Conservation (phyloP, 2,797 vertebrate genomes). For the Trematomus bernacchii region DNA sequence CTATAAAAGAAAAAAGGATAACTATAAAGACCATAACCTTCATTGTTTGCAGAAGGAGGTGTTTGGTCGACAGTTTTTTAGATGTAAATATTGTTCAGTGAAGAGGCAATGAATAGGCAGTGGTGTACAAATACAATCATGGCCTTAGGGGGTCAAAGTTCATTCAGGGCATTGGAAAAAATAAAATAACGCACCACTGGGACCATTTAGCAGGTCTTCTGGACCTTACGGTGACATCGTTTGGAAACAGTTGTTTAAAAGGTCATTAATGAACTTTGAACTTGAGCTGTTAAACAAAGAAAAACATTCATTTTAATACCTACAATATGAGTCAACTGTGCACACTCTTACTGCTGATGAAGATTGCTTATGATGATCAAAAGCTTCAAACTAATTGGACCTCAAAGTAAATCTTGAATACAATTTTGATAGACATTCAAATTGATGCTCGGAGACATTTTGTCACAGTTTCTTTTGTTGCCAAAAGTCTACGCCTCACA, state of each 20-base stretch:
- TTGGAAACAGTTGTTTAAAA: neutral
- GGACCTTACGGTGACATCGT: neutral
- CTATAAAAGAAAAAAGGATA: neutral
- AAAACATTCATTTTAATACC: too few species aligned
- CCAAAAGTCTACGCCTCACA: neutral
- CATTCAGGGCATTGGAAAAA: too few species aligned
- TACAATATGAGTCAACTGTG: too few species aligned
- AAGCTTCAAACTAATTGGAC: neutral
- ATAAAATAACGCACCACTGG: neutral
- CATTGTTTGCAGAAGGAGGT: neutral
- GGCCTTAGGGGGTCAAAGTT: too few species aligned
- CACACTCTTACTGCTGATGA: neutral
- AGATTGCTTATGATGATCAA: neutral
- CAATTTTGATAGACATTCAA: neutral
- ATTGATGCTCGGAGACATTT: neutral
- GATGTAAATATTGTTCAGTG: too few species aligned
- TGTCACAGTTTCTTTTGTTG: rapidly evolving
- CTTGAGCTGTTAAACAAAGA: neutral
- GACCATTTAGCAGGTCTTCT: neutral
- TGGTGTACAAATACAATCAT: neutral
- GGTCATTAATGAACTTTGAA: neutral
- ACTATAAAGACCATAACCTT: neutral
- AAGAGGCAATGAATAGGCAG: too few species aligned
- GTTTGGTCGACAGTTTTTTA: too few species aligned
- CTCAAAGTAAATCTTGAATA: neutral